Percentiles rank a stretch among this genome's conserved stretches.
Conservation (phyloP, 2,888 invertebrate species). For the Pharmacophagus antenor region DNA sequence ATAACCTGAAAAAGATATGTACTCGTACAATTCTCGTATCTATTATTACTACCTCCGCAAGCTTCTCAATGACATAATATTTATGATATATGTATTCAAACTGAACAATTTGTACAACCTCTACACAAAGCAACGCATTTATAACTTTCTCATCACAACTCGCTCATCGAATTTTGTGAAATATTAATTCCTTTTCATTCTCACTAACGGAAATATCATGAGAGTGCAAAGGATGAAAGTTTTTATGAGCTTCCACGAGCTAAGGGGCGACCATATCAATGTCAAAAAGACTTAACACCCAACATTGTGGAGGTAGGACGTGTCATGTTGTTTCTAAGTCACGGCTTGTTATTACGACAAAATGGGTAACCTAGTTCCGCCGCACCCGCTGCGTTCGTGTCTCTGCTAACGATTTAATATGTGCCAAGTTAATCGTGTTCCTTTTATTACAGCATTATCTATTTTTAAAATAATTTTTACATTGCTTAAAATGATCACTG, state of each 20-base stretch:
- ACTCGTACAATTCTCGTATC: no score
- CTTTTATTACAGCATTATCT: conserved; percentile 41
- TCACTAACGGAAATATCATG: background rate
- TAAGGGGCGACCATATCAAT: conserved; percentile 9
- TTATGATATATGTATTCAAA: conserved; percentile 11
- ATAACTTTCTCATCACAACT: conserved; percentile 12
- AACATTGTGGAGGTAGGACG: conserved; percentile 5
- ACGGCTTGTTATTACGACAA: conserved; percentile 47
- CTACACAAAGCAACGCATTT: conserved; percentile 5
- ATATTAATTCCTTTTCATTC: conserved; percentile 12
- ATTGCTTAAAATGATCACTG: no score
- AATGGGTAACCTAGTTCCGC: conserved; percentile 76
- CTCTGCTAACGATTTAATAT: conserved; percentile 43
- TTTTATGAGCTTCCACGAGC: conserved; percentile 20
- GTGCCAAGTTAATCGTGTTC: conserved; percentile 65
- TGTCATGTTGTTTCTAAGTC: conserved; percentile 49
- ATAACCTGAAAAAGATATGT: background rate
- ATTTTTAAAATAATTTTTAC: conserved; percentile 17
- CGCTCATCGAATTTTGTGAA: conserved; percentile 2
- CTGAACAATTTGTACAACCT: background rate
- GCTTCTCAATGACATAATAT: background rate
- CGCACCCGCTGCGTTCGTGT: conserved; percentile 53
- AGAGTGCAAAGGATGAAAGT: conserved; percentile 12
- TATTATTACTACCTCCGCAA: background rate
- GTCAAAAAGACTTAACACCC: conserved; percentile 21